Percentiles rank a stretch among this genome's conserved stretches.
Conservation (phyloP, 2,113 vertebrate genomes). For the Phrynosoma blainvillii region DNA sequence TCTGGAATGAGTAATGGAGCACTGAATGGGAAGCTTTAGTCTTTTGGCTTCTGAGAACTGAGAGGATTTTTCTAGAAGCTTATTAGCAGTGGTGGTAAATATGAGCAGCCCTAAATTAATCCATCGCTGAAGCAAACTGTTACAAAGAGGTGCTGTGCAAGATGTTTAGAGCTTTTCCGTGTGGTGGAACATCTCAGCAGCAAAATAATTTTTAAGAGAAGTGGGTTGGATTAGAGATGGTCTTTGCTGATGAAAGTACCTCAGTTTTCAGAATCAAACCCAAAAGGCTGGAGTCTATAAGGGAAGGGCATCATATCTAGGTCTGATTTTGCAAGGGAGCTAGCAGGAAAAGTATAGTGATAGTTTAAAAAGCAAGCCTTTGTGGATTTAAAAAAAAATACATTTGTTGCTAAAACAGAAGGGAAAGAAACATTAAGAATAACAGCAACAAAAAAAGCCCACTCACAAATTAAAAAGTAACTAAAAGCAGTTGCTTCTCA, state of each 20-base stretch:
- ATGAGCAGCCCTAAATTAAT: background rate
- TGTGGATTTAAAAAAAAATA: background rate
- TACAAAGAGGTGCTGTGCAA: constrained; percentile 62
- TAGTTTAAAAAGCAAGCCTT: background rate
- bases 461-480: background rate
- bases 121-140: constrained; percentile 6
- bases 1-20: background rate
- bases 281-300: background rate
- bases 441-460: background rate
- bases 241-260: background rate
- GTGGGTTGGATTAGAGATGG: background rate
- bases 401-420: background rate
- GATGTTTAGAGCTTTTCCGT: constrained; percentile 25
- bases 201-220: constrained; percentile 12
- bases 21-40: background rate
- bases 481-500: background rate
- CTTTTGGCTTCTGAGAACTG: constrained; percentile 17
- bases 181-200: constrained; percentile 33
- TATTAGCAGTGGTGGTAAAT: constrained; percentile 5
- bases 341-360: background rate
- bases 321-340: background rate
- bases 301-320: background rate
- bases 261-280: background rate
- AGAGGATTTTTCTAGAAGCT: background rate
- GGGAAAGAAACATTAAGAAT: background rate